Conservation (phyloP, 2,888 invertebrate species). For the Lasioglossum lativentre region DNA sequence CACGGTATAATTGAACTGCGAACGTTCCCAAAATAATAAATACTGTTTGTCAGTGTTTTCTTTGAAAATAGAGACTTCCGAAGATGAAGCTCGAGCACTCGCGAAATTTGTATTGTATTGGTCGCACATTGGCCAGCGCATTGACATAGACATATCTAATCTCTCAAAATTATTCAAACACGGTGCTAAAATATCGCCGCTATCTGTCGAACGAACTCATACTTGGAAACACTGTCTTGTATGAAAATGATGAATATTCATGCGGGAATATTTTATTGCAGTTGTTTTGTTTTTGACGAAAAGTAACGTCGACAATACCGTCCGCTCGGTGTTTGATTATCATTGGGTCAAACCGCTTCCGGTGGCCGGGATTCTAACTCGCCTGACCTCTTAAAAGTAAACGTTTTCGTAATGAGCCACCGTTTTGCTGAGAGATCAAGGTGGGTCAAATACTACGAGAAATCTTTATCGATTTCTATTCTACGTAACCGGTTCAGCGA, state of each 20-base stretch:
- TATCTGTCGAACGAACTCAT: background rate
- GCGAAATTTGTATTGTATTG: no score
- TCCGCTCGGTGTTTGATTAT: background rate
- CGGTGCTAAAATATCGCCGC: background rate
- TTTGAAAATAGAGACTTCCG: background rate
- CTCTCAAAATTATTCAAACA: background rate
- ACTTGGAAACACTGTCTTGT: background rate
- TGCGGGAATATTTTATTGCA: background rate
- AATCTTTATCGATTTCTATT: background rate
- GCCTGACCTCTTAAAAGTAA: background rate
- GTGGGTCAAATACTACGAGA: background rate
- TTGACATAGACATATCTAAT: background rate
- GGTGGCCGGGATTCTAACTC: background rate
- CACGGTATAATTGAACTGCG: no score
- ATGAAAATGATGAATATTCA: background rate
- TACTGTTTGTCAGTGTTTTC: background rate
- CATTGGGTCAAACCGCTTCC: conserved; percentile 11
- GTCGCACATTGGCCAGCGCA: no score
- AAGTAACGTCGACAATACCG: background rate
- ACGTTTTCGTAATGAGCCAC: background rate
- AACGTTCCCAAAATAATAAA: no score
- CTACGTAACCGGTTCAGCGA: background rate
- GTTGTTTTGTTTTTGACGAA: background rate
- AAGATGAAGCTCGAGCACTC: background rate
- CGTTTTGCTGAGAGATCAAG: background rate